phyloP scores from a whole-genome alignment of 2,113 vertebrate species.

The Syngnathus floridae region DNA sequence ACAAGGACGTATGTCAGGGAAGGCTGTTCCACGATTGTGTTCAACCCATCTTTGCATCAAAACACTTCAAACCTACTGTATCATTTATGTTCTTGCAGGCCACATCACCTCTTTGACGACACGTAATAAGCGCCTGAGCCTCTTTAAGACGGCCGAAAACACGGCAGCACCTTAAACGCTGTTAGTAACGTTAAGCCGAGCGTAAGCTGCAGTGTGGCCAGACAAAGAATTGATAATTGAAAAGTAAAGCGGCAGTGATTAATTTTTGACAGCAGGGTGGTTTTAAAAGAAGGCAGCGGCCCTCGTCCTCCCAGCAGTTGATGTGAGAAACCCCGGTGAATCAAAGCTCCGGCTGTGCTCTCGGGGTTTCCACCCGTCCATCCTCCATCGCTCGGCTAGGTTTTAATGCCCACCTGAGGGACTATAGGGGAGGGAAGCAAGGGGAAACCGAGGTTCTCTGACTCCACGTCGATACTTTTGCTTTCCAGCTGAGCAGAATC shows the following conservation, averaged over 20 bases:
- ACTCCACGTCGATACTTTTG: constrained; percentile 57
- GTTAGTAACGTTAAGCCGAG: constrained; percentile 61
- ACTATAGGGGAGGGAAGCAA: constrained; percentile 24
- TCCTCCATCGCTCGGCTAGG: constrained; percentile 34
- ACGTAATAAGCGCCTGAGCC: not conserved
- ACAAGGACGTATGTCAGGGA: constrained; percentile 25
- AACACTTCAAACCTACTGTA: not conserved
- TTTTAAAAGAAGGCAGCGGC: constrained; percentile 25
- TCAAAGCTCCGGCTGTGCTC: constrained; percentile 44
- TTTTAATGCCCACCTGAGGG: constrained; percentile 64
- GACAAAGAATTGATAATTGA: constrained; percentile 62
- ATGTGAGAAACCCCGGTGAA: constrained; percentile 55
- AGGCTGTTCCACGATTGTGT: not conserved
- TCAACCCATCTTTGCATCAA: not conserved
- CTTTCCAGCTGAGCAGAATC: constrained; percentile 57
- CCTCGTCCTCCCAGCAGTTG: constrained; percentile 9
- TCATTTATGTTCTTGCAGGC: constrained; percentile 12
- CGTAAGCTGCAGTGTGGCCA: constrained; percentile 50
- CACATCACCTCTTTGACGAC: not conserved
- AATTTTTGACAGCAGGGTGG: constrained; percentile 53
- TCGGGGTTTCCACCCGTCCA: constrained; percentile 24
- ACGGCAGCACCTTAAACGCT: constrained; percentile 51
- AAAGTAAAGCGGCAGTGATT: constrained; percentile 60
- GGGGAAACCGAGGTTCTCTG: constrained; percentile 47
- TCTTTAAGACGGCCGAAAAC: constrained; percentile 1